phyloP scores from a whole-genome alignment of 2,888 invertebrate genomes.

The Tetranychus truncatus region DNA sequence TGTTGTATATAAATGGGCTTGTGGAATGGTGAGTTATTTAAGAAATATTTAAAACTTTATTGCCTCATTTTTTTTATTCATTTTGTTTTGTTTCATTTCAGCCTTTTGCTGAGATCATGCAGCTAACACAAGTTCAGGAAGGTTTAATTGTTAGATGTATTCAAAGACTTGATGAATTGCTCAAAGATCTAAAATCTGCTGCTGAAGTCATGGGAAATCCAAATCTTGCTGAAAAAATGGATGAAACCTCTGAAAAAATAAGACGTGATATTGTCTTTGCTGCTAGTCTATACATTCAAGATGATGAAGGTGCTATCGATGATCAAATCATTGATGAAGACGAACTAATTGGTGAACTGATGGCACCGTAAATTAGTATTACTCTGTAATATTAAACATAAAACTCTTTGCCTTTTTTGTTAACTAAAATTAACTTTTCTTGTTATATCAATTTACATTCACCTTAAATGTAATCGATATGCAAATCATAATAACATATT shows the following conservation, averaged over 20 bases:
- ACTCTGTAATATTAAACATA: neutral
- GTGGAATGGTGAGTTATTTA: conserved; percentile 46
- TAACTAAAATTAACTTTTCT: neutral
- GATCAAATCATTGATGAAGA: neutral
- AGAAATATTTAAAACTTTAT: neutral
- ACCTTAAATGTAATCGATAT: too few species aligned
- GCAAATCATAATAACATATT: too few species aligned
- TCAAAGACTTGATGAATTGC: conserved; percentile 79
- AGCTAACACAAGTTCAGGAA: conserved; percentile 80
- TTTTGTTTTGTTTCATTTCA: conserved; percentile 49
- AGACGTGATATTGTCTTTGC: conserved; percentile 96
- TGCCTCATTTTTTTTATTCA: conserved; percentile 27
- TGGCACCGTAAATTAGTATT: neutral
- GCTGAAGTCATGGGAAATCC: conserved; percentile 84
- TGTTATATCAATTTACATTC: neutral
- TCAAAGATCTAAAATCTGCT: conserved; percentile 74
- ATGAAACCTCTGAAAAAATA: conserved; percentile 73
- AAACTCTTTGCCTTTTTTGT: neutral
- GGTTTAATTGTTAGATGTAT: conserved; percentile 94
- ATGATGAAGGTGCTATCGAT: neutral
- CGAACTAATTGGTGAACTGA: neutral
- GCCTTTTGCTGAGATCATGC: conserved; percentile 82
- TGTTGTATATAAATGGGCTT: conserved; percentile 91
- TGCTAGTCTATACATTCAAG: conserved; percentile 58
- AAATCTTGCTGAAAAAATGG: conserved; percentile 76